Evolutionary conservation across 92 coral and sea anemone genomes (phyloP).

Genomic region (Porites rus): DNA sequence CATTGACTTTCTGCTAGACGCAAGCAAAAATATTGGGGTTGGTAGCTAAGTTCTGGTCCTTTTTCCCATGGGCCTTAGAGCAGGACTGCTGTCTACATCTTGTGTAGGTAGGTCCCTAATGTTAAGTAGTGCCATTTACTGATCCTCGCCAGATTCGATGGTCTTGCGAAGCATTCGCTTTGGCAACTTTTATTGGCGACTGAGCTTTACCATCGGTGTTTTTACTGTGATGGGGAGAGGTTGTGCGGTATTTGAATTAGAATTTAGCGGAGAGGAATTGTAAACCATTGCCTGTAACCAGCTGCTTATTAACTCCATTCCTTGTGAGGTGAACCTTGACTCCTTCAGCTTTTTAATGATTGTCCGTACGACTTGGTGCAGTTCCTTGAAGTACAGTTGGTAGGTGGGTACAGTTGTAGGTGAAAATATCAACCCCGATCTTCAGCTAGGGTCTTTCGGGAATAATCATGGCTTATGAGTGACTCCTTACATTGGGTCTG

Average conservation of each 20-base stretch:
- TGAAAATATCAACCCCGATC: conserved; percentile 4
- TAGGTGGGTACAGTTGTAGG: neutral
- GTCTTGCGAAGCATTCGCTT: conserved; percentile 9
- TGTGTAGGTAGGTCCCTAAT: conserved; percentile 16
- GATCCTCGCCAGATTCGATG: conserved; percentile 22
- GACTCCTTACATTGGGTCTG: conserved; percentile 15
- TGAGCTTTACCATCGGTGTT: neutral
- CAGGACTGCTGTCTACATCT: conserved; percentile 45
- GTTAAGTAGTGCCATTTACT: conserved; percentile 23
- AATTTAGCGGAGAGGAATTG: neutral
- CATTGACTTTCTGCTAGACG: too few species aligned
- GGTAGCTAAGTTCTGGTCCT: too few species aligned
- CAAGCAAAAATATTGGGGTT: too few species aligned
- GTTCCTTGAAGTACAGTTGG: conserved; percentile 16
- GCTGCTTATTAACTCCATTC: neutral
- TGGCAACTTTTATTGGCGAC: conserved; percentile 26
- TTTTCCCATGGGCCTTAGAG: neutral
- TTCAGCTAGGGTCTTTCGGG: conserved; percentile 9
- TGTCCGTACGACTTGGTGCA: conserved; percentile 3
- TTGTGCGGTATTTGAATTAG: neutral
- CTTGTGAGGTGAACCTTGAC: conserved; percentile 7
- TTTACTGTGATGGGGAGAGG: conserved; percentile 13
- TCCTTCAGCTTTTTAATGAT: neutral
- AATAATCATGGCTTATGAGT: too few species aligned
- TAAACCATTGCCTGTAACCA: neutral